A percentile compares a stretch with the other conserved stretches of the same genome.
Conservation (phyloP, 2,113 vertebrate genomes). For the Gallinago jamesoni region DNA sequence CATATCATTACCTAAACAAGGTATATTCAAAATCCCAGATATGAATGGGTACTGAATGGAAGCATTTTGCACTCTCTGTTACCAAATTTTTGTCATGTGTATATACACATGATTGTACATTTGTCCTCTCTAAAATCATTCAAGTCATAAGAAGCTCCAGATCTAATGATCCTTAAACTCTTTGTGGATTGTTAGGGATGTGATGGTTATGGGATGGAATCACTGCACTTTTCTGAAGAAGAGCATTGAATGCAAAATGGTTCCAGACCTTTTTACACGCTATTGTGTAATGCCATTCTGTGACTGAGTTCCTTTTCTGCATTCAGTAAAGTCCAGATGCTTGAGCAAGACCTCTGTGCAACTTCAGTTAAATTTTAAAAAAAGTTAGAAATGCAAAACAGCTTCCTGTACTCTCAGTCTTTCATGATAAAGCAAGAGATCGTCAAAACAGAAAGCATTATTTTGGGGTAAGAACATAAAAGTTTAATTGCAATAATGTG, state of each 20-base stretch:
- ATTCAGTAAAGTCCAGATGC: background rate
- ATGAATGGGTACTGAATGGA: background rate
- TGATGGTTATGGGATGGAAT: background rate
- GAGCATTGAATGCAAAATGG: background rate
- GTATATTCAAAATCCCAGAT: background rate
- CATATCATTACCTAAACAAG: background rate
- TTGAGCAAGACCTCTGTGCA: background rate
- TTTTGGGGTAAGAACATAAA: background rate
- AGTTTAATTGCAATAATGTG: background rate
- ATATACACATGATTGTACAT: fast-evolving
- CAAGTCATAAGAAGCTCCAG: background rate
- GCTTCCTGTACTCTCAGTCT: background rate
- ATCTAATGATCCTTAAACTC: background rate
- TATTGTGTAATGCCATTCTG: background rate
- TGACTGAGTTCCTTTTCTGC: background rate
- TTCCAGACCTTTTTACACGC: background rate
- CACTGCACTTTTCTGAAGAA: background rate
- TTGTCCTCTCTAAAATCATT: background rate
- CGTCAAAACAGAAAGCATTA: background rate
- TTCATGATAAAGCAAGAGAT: background rate
- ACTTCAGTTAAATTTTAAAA: background rate
- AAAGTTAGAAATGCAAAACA: background rate
- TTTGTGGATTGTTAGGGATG: background rate
- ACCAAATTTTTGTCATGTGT: background rate
- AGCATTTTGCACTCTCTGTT: background rate